Evolutionary conservation across 2,888 invertebrate species (phyloP).

Genomic region (Megalurothrips usitatus): DNA sequence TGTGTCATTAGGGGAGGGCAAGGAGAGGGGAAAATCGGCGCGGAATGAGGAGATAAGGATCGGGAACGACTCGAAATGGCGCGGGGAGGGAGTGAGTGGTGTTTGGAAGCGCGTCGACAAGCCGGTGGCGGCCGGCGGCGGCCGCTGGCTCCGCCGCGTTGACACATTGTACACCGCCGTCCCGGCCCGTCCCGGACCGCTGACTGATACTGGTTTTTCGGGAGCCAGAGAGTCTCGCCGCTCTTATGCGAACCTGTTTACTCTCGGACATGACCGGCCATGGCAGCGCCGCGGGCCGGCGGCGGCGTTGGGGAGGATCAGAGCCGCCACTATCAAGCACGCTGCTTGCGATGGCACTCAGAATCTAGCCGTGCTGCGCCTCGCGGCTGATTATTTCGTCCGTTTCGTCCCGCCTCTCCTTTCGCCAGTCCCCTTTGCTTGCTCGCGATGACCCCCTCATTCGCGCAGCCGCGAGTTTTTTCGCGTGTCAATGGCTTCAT

Average conservation of each 20-base stretch:
- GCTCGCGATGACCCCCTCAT: too few relatives aligned
- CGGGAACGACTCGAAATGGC: neutral
- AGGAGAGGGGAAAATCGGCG: neutral
- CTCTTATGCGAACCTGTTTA: too few relatives aligned
- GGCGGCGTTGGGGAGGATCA: neutral
- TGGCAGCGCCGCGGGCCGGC: neutral
- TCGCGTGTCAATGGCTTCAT: too few relatives aligned
- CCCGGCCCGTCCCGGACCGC: neutral
- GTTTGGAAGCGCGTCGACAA: neutral
- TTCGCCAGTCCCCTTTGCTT: too few relatives aligned
- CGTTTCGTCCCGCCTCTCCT: too few relatives aligned
- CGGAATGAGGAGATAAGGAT: neutral
- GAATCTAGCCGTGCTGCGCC: too few relatives aligned
- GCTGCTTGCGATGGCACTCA: too few relatives aligned
- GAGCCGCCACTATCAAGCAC: neutral
- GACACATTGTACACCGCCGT: constrained; percentile 4
- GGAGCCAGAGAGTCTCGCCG: too few relatives aligned
- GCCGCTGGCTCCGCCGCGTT: neutral
- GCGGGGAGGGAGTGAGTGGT: neutral
- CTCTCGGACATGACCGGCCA: too few relatives aligned
- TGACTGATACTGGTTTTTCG: neutral
- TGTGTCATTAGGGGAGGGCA: constrained; percentile 5
- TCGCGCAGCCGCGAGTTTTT: too few relatives aligned
- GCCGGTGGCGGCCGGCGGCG: neutral
- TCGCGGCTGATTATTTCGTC: too few relatives aligned